A percentile compares a stretch with the other conserved stretches of the same genome.
These are phyloP conservation scores for Chloromyia formosa DNA, from an alignment of 2,888 invertebrate genomes.

Conservation along the genomic window DNA sequence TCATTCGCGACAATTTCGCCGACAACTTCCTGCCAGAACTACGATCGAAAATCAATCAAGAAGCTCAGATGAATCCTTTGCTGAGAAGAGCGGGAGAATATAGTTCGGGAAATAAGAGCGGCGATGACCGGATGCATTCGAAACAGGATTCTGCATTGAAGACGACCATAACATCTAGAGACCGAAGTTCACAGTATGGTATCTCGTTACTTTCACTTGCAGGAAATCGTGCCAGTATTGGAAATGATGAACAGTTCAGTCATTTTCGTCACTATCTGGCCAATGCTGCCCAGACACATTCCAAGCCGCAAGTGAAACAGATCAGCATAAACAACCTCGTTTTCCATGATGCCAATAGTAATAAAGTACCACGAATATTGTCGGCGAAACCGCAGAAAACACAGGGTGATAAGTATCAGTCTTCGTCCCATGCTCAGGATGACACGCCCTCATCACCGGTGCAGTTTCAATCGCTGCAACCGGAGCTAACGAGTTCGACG, in stretches of 20 bases:
- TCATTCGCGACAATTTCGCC: conserved; percentile 73
- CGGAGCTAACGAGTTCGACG: conserved; percentile 51
- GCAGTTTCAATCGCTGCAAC: conserved; percentile 60
- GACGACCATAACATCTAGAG: conserved; percentile 28
- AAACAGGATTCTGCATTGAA: conserved; percentile 41
- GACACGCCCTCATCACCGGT: conserved; percentile 56
- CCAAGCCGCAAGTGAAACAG: conserved; percentile 46
- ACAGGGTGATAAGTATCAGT: conserved; percentile 19
- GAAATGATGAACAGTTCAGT: conserved; percentile 47
- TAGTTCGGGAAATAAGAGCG: conserved; percentile 45
- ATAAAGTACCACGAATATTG: conserved; percentile 43
- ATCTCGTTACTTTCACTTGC: conserved; percentile 46
- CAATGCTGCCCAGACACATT: conserved; percentile 38
- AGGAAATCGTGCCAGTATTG: conserved; percentile 40
- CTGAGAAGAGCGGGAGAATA: conserved; percentile 57
- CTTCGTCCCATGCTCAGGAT: conserved; percentile 43
- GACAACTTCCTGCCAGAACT: conserved; percentile 74
- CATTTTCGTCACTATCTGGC: conserved; percentile 48
- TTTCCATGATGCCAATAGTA: conserved; percentile 47
- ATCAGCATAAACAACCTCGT: conserved; percentile 51
- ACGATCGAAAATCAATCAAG: conserved; percentile 71
- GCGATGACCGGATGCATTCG: conserved; percentile 36
- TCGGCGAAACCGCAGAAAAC: conserved; percentile 50
- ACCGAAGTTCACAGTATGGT: conserved; percentile 46
- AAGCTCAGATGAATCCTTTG: conserved; percentile 68